Evolutionary conservation across 1,140 invertebrate species (phyloP).

Genomic region (Cydia amplana): DNA sequence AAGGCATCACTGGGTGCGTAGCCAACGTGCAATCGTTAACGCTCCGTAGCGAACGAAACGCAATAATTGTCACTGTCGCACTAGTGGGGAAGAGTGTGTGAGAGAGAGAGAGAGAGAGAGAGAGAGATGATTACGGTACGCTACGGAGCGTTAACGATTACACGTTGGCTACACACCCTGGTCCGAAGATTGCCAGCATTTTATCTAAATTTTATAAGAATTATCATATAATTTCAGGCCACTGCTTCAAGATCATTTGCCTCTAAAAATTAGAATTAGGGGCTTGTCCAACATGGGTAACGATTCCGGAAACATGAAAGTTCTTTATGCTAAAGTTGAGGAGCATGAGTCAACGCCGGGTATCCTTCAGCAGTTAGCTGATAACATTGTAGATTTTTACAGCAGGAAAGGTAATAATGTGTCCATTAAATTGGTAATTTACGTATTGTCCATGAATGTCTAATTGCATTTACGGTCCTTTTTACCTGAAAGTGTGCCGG

Average conservation of each 20-base stretch:
- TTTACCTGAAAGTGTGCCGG: too few species aligned
- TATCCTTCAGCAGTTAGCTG: constrained; percentile 66
- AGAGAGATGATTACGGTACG: too few species aligned
- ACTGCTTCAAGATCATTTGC: constrained; percentile 49
- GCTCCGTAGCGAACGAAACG: too few species aligned
- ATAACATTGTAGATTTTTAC: constrained; percentile 71
- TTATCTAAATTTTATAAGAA: neutral
- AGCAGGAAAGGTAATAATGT: constrained; percentile 67
- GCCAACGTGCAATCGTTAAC: too few species aligned
- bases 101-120: too few species aligned
- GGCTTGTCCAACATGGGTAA: constrained; percentile 79
- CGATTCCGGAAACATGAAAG: constrained; percentile 70
- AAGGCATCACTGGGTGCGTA: too few species aligned
- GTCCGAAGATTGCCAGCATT: too few species aligned
- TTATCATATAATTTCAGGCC: constrained; percentile 52
- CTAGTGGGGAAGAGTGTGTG: too few species aligned
- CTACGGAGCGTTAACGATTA: too few species aligned
- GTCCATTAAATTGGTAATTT: neutral
- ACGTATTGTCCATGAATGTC: neutral
- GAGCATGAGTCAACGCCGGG: constrained; percentile 66
- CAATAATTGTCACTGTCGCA: too few species aligned
- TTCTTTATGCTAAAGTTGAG: constrained; percentile 76
- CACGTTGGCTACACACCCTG: too few species aligned
- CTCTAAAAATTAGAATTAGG: constrained; percentile 68
- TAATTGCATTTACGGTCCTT: neutral